Conservation (phyloP, 1,140 invertebrate species). For the Drosophila bocqueti region DNA sequence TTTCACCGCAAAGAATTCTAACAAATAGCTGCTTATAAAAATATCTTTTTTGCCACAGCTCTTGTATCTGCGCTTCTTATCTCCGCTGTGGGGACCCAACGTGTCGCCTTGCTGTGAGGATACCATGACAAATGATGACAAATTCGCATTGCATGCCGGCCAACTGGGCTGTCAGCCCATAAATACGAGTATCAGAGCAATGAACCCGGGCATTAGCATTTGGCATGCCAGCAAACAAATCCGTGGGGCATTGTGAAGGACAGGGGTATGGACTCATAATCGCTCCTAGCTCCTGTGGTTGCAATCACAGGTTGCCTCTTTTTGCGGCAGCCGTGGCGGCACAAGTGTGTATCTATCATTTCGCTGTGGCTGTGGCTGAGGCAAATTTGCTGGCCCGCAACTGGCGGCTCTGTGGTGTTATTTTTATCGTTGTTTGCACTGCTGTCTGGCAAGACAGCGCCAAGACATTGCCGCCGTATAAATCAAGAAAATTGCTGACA, state of each 20-base stretch:
- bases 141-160: conserved; percentile 63
- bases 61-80: not conserved
- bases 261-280: conserved; percentile 53
- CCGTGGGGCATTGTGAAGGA: conserved; percentile 21
- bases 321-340: conserved; percentile 54
- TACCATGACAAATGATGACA: conserved; percentile 75
- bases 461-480: conserved; percentile 76
- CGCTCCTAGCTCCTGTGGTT: conserved; percentile 51
- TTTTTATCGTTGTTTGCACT: conserved; percentile 59
- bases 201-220: conserved; percentile 50
- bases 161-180: conserved; percentile 45
- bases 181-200: conserved; percentile 73
- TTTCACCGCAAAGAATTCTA: not conserved
- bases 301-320: conserved; percentile 50
- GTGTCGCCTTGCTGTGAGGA: conserved; percentile 5
- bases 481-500: conserved; percentile 83
- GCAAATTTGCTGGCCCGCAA: conserved; percentile 49
- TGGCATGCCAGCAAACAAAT: conserved; percentile 37
- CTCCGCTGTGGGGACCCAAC: not conserved
- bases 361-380: conserved; percentile 27
- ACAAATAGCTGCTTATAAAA: not conserved
- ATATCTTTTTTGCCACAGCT: not conserved
- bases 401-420: conserved; percentile 42
- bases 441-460: conserved; percentile 72
- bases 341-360: conserved; percentile 78